Evolutionary conservation across 2,113 vertebrate genomes (phyloP).

Genomic region (Gobius niger): DNA sequence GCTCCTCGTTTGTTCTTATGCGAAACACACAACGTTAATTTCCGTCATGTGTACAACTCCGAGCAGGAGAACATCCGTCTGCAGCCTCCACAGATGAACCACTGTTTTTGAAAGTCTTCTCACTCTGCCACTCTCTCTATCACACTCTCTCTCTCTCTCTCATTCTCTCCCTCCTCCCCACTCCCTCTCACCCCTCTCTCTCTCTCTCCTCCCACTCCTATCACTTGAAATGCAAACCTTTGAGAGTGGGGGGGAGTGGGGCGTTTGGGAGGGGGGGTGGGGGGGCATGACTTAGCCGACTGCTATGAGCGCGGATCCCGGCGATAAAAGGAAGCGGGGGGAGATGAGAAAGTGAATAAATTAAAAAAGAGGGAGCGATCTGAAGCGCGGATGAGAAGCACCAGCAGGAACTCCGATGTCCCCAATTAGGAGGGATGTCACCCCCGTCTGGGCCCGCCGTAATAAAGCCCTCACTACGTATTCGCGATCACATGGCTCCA

Average conservation of each 20-base stretch:
- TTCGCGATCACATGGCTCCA: constrained; percentile 97
- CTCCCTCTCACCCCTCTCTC: constrained; percentile 2
- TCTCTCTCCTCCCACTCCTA: background rate
- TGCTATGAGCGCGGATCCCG: constrained; percentile 99
- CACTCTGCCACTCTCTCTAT: background rate
- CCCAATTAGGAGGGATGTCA: constrained; percentile 99
- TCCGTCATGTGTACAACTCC: too few species aligned
- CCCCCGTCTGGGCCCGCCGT: constrained; percentile 91
- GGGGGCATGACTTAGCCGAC: constrained; percentile 85
- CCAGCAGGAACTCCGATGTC: constrained; percentile 98
- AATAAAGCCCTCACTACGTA: constrained; percentile 99
- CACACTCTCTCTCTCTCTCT: background rate
- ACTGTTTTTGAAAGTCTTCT: background rate
- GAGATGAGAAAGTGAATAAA: constrained; percentile 84
- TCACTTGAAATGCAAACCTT: constrained; percentile 99
- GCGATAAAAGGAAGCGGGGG: constrained; percentile 77
- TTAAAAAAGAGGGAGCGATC: constrained; percentile 83
- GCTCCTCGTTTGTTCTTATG: too few species aligned
- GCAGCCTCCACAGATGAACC: too few species aligned
- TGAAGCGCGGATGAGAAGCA: constrained; percentile 93
- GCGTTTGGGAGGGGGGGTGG: constrained; percentile 43
- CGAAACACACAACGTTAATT: too few species aligned
- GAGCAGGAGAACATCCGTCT: too few species aligned
- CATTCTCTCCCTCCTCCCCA: constrained; percentile 6
- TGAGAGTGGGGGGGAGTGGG: constrained; percentile 60